phyloP scores from a whole-genome alignment of 2,888 invertebrate species.

The Drosophila colorata region DNA sequence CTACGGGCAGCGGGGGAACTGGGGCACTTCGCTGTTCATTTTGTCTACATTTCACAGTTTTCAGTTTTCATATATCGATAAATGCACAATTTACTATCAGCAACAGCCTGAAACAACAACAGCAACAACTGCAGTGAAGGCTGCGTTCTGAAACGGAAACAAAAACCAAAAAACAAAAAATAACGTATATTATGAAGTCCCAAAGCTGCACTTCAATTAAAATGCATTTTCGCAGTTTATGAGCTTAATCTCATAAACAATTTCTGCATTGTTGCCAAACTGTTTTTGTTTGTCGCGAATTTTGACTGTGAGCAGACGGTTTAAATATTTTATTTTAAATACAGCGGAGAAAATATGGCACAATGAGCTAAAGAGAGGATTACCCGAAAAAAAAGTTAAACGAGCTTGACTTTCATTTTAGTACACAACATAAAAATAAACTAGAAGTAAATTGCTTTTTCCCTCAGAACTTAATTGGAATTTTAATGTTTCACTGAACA shows the following conservation, averaged over 20 bases:
- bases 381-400: background rate
- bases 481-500: too few species aligned
- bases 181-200: slow-evolving; percentile 76
- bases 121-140: slow-evolving; percentile 20
- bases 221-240: slow-evolving; percentile 84
- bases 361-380: background rate
- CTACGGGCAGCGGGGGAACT: background rate
- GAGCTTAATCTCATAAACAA: slow-evolving; percentile 82
- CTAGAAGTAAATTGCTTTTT: background rate
- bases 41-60: slow-evolving; percentile 59
- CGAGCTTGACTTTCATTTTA: background rate
- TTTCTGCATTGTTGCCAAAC: slow-evolving; percentile 67
- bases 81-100: slow-evolving; percentile 75
- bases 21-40: slow-evolving; percentile 54
- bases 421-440: background rate
- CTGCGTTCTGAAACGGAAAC: slow-evolving; percentile 11
- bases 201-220: slow-evolving; percentile 85
- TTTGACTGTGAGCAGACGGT: slow-evolving; percentile 60
- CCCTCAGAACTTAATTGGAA: too few species aligned
- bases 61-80: slow-evolving; percentile 66
- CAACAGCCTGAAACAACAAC: slow-evolving; percentile 36
- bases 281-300: slow-evolving; percentile 44
- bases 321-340: slow-evolving; percentile 35
- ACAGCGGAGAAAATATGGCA: background rate
- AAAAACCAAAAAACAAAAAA: slow-evolving; percentile 38